Conservation (phyloP, 2,888 invertebrate genomes). For the Petrolisthes cinctipes region DNA sequence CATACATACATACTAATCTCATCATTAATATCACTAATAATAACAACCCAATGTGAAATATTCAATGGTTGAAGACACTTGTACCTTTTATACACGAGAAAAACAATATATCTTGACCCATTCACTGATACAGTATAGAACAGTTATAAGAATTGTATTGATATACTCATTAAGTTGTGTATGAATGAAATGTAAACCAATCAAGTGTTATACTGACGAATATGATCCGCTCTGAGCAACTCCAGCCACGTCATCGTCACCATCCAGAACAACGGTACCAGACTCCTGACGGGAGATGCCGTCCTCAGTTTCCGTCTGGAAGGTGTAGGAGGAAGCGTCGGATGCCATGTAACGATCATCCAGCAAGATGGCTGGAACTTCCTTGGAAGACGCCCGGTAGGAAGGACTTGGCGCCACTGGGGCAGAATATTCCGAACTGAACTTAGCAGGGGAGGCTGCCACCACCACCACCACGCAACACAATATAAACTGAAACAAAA, state of each 20-base stretch:
- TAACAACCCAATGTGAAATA: no score
- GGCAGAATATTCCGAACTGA: no score
- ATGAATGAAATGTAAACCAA: neutral
- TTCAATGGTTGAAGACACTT: no score
- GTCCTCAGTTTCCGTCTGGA: slow-evolving; percentile 44
- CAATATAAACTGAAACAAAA: neutral
- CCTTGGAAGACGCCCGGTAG: neutral
- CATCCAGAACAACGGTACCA: slow-evolving; percentile 7
- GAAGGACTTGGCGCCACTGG: neutral
- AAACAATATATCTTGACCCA: neutral
- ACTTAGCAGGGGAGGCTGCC: neutral
- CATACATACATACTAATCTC: no score
- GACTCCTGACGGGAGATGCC: slow-evolving; percentile 44
- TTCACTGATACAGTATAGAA: neutral
- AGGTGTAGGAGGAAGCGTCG: slow-evolving; percentile 42
- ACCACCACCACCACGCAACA: neutral
- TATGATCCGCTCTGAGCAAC: slow-evolving; percentile 32
- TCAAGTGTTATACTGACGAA: slow-evolving; percentile 34
- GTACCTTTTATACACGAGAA: neutral
- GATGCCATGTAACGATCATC: slow-evolving; percentile 25
- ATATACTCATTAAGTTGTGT: neutral
- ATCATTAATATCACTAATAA: no score
- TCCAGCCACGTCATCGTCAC: slow-evolving; percentile 24
- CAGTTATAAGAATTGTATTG: neutral
- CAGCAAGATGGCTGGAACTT: slow-evolving; percentile 19